Conservation (phyloP, 2,113 vertebrate species). For the Nyctereutes procyonoides region DNA sequence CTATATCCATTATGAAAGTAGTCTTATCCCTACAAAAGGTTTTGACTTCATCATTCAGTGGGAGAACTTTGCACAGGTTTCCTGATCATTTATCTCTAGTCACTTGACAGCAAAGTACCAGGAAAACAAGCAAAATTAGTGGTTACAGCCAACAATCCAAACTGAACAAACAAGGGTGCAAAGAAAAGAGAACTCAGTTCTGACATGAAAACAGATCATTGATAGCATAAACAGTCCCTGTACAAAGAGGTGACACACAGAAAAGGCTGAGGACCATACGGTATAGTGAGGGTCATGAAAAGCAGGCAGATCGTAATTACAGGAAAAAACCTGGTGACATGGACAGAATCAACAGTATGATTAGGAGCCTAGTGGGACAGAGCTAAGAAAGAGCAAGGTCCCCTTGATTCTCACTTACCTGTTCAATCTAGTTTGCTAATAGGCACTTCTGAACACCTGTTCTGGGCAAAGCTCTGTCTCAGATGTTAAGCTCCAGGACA, state of each 20-base stretch:
- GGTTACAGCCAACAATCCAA: background rate
- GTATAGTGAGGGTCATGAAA: background rate
- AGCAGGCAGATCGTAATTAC: background rate
- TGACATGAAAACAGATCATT: background rate
- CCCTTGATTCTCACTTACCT: background rate
- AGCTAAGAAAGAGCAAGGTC: background rate
- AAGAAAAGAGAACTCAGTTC: background rate
- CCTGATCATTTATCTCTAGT: background rate
- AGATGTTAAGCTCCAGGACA: background rate
- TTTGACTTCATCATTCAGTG: background rate
- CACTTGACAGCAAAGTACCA: background rate
- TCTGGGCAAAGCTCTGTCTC: background rate
- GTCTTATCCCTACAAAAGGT: background rate
- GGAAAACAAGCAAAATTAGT: background rate
- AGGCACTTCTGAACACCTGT: background rate
- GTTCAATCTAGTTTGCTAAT: background rate
- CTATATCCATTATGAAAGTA: constrained; percentile 7
- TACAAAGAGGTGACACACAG: background rate
- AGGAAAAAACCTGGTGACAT: background rate
- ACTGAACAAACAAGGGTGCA: background rate
- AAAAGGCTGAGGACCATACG: background rate
- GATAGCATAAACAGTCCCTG: background rate
- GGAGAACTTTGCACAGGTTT: background rate
- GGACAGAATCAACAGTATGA: background rate
- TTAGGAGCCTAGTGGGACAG: background rate